phyloP scores from a whole-genome alignment of 1,140 invertebrate species.

The Elymnias hypermnestra region DNA sequence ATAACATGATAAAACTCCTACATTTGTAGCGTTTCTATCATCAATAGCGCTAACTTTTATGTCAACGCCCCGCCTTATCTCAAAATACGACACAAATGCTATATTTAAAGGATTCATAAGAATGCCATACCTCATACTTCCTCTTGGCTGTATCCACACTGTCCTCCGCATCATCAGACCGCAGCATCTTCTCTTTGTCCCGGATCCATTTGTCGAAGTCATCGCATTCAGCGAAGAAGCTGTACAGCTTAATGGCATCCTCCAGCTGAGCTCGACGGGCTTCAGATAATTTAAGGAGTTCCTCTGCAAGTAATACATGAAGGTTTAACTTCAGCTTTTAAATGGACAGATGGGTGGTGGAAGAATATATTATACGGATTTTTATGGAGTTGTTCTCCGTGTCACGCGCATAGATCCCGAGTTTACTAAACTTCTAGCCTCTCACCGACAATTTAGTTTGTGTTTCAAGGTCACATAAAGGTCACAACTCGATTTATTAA shows the following conservation, averaged over 20 bases:
- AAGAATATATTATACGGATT: no score
- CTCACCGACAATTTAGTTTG: no score
- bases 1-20: no score
- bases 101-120: neutral
- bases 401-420: no score
- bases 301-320: conserved; percentile 46
- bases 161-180: conserved; percentile 89
- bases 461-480: no score
- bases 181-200: conserved; percentile 93
- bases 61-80: no score
- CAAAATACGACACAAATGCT: no score
- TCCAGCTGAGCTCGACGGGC: conserved; percentile 89
- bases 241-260: conserved; percentile 94
- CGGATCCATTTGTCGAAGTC: conserved; percentile 98
- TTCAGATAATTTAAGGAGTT: conserved; percentile 87
- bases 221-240: conserved; percentile 98
- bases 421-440: no score
- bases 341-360: neutral
- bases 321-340: neutral
- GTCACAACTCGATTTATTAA: no score
- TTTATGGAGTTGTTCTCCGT: no score
- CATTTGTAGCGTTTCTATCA: no score
- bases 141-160: conserved; percentile 95
- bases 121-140: conserved; percentile 89
- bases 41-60: no score